These are phyloP conservation scores for Sitta europaea DNA, from an alignment of 2,113 vertebrate genomes.

Conservation along the genomic window DNA sequence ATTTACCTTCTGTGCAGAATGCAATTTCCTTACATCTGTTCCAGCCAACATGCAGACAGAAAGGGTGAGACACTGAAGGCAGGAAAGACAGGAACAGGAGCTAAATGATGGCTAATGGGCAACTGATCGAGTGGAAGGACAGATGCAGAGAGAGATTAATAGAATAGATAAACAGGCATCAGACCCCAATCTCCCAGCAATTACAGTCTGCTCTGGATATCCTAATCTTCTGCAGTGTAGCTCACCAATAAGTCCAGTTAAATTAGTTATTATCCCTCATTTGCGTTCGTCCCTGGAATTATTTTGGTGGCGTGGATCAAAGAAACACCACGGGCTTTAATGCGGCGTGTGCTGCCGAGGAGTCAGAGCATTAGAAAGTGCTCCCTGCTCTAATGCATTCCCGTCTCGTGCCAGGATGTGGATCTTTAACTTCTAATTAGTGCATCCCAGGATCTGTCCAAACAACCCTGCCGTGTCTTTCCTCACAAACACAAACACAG, in stretches of 20 bases:
- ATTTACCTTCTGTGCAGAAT: slow-evolving; percentile 14
- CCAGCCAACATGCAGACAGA: slow-evolving; percentile 15
- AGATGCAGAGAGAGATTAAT: slow-evolving; percentile 55
- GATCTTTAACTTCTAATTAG: slow-evolving; percentile 70
- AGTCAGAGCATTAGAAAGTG: slow-evolving; percentile 42
- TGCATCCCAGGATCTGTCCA: slow-evolving; percentile 47
- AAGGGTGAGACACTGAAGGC: slow-evolving; percentile 20
- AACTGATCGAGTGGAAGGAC: slow-evolving; percentile 27
- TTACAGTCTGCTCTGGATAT: slow-evolving; percentile 38
- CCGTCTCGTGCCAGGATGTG: neutral
- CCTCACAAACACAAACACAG: slow-evolving; percentile 53
- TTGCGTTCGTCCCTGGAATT: slow-evolving; percentile 47
- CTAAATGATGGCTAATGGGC: slow-evolving; percentile 43
- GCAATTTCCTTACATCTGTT: slow-evolving; percentile 28
- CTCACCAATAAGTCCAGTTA: slow-evolving; percentile 56
- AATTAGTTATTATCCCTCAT: slow-evolving; percentile 62
- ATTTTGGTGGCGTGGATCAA: slow-evolving; percentile 53
- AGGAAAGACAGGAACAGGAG: neutral
- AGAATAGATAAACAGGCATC: slow-evolving; percentile 52
- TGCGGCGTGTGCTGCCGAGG: neutral
- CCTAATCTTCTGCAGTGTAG: slow-evolving; percentile 42
- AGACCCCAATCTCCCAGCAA: slow-evolving; percentile 47
- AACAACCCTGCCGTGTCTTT: slow-evolving; percentile 15
- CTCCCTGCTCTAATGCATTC: slow-evolving; percentile 21
- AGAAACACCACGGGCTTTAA: slow-evolving; percentile 38